Evolutionary conservation across 2,797 vertebrate genomes (phyloP), one percentile per base, ranked within the genome.

Genomic region (Channa striata): DNA sequence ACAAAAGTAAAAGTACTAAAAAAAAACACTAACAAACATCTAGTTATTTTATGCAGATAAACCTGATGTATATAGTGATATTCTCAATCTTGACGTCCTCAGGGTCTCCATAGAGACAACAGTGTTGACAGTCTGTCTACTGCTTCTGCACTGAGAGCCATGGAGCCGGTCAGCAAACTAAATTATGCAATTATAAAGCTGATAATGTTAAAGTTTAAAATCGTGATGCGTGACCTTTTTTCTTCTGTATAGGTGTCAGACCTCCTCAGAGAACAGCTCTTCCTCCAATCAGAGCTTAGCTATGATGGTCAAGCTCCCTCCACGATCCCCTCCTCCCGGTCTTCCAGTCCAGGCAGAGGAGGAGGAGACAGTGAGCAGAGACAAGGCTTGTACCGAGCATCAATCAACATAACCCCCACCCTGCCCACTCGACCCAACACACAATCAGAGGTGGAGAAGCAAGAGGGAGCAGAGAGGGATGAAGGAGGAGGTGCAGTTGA

Each of bases 191-290:
- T 40, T 11, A 54, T 39, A 19, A 73, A 52, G 2, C 43, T 30
- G 14, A 30, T n/a, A 40, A 50, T 20, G 23, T 2, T 23, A 14
- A 48, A 4, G 1, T 60, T 25, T 59, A 30, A 30, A 30, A 6
- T 59, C 10, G 21, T 17, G 33, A 64, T 43, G 19, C 20, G 19
- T 2, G 2, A 39, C 13, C 14, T 68, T 37, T 25, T 10, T 16
- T 47, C 16, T n/a, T 64, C 33, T 50, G 11, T 60, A 42, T 84
- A 99, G 98, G 93, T 99, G 68, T 95, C 95, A 0, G 96, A 98
- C 78, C 94, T 99, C 59, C 95, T 99, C 81, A 93, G 94, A 87
- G 98, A 99, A 76, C 97, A 98, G 84, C 93, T 95, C 39, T 94
- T 94, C 80, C 93, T 99, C 74, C 97, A 95, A 76, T 96, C 96